Evolutionary conservation across 2,888 invertebrate genomes (phyloP).

Genomic region (Lamellibrachia satsuma): DNA sequence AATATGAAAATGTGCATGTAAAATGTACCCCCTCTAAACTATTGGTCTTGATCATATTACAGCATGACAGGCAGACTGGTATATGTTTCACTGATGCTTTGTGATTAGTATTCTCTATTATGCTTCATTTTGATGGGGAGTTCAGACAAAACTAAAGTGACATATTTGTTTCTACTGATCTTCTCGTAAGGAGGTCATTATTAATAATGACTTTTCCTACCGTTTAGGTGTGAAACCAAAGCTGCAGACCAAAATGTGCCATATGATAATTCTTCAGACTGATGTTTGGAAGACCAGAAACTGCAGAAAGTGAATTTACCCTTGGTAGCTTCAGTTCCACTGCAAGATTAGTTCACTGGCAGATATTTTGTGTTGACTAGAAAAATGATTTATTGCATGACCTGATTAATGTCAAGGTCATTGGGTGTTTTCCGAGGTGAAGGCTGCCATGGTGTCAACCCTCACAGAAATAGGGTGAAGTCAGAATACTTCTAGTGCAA

Average conservation of each 20-base stretch:
- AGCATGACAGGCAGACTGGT: too few relatives aligned
- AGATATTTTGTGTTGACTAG: neutral
- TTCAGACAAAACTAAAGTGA: too few relatives aligned
- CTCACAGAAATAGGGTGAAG: neutral
- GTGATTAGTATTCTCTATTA: too few relatives aligned
- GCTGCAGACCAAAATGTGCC: neutral
- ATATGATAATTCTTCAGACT: neutral
- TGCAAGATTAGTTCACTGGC: neutral
- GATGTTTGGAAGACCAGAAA: neutral
- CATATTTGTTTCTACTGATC: too few relatives aligned
- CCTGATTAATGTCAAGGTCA: constrained; percentile 5
- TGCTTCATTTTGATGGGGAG: too few relatives aligned
- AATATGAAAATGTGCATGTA: too few relatives aligned
- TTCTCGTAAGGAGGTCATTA: too few relatives aligned
- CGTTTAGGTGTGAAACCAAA: constrained; percentile 17
- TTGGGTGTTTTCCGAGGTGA: neutral
- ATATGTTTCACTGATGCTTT: too few relatives aligned
- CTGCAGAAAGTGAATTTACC: neutral
- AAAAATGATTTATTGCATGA: neutral
- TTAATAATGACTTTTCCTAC: neutral
- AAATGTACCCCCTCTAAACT: too few relatives aligned
- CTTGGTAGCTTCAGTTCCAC: neutral
- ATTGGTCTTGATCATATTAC: too few relatives aligned
- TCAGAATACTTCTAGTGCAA: neutral
- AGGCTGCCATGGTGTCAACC: neutral